phyloP scores from a whole-genome alignment of 1,140 invertebrate genomes.

The Centruroides vittatus region DNA sequence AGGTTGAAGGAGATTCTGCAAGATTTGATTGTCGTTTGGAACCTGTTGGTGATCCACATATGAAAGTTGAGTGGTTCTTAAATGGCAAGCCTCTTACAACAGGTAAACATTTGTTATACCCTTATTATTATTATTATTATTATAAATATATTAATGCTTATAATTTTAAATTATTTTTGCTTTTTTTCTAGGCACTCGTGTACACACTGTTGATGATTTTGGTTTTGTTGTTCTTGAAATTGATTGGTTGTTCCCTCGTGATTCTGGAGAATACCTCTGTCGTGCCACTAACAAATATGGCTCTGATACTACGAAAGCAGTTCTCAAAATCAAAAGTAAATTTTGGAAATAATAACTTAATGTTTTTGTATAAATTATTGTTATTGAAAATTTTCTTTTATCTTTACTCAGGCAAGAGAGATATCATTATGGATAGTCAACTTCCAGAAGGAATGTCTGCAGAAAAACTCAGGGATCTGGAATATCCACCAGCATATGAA shows the following conservation, averaged over 20 bases:
- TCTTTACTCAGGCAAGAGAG: slow-evolving; percentile 47
- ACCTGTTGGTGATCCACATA: slow-evolving; percentile 65
- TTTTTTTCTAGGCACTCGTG: slow-evolving; percentile 47
- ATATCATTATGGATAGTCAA: slow-evolving; percentile 81
- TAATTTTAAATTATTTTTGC: neutral
- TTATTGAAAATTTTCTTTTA: neutral
- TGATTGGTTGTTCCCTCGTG: slow-evolving; percentile 67
- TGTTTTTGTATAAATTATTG: neutral
- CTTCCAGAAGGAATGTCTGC: slow-evolving; percentile 81
- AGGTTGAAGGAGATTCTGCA: slow-evolving; percentile 68
- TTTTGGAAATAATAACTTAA: neutral
- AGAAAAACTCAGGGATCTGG: slow-evolving; percentile 81
- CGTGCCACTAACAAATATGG: slow-evolving; percentile 74
- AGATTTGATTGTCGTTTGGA: slow-evolving; percentile 86
- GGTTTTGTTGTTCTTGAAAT: slow-evolving; percentile 80
- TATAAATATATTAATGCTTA: too few species aligned
- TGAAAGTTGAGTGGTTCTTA: slow-evolving; percentile 88
- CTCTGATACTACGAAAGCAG: slow-evolving; percentile 63
- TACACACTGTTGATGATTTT: slow-evolving; percentile 83
- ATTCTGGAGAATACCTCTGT: slow-evolving; percentile 74
- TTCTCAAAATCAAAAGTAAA: slow-evolving; percentile 35
- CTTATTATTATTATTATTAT: too few species aligned
- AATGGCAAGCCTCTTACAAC: slow-evolving; percentile 78
- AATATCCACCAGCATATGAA: slow-evolving; percentile 60
- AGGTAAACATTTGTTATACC: neutral